These are phyloP conservation scores for Danaus chrysippus DNA, from an alignment of 2,888 invertebrate species.

Conservation along the genomic window DNA sequence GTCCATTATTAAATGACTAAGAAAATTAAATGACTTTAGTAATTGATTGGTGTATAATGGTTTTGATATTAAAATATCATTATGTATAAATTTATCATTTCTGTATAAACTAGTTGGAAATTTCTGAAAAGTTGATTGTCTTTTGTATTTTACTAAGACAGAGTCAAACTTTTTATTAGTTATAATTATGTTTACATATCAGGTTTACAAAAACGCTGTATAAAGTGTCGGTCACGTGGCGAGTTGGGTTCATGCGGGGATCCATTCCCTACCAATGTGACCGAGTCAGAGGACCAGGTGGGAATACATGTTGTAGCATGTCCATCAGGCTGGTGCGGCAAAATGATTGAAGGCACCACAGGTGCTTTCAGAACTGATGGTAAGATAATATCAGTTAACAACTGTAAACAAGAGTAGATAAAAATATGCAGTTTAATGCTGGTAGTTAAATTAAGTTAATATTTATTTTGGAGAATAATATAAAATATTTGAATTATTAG, in stretches of 20 bases:
- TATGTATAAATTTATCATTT: too few species aligned
- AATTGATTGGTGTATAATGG: neutral
- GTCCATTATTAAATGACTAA: too few species aligned
- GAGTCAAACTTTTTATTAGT: conserved; percentile 12
- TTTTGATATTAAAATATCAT: neutral
- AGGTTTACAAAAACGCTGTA: conserved; percentile 88
- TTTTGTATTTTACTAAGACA: conserved; percentile 2
- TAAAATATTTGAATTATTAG: too few species aligned
- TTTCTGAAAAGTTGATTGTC: neutral
- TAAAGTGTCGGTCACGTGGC: conserved; percentile 91
- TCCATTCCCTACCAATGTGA: conserved; percentile 88
- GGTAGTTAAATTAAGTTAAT: too few species aligned
- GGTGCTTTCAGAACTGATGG: conserved; percentile 89
- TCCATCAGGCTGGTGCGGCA: conserved; percentile 95
- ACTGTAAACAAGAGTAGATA: neutral
- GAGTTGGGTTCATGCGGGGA: conserved; percentile 94
- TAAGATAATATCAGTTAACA: conserved; percentile 47
- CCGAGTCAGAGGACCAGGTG: conserved; percentile 83
- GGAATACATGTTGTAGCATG: conserved; percentile 89
- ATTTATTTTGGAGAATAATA: too few species aligned
- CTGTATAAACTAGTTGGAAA: too few species aligned
- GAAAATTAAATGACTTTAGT: too few species aligned
- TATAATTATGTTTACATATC: conserved; percentile 37
- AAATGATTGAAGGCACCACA: conserved; percentile 88
- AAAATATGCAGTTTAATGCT: neutral